Evolutionary conservation across 2,888 invertebrate genomes (phyloP).

Genomic region (Sinodicranocentrus sp.): DNA sequence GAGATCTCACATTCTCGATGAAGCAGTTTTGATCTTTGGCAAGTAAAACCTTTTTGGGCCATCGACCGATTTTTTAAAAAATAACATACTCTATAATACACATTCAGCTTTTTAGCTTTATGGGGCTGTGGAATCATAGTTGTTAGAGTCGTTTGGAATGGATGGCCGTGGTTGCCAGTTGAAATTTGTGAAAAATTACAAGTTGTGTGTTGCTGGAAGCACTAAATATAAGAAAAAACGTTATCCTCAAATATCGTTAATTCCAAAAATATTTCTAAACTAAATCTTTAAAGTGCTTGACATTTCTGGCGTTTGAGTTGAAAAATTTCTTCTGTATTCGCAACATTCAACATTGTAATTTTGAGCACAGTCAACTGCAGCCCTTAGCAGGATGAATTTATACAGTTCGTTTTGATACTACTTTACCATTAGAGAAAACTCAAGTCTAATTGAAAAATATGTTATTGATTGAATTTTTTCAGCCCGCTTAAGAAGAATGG

Average conservation of each 20-base stretch:
- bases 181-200: background rate
- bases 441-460: slow-evolving; percentile 39
- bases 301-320: too few relatives aligned
- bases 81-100: slow-evolving; percentile 15
- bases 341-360: too few relatives aligned
- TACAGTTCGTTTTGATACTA: too few relatives aligned
- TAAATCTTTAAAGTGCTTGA: too few relatives aligned
- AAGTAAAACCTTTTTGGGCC: slow-evolving; percentile 37
- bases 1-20: slow-evolving; percentile 20
- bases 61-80: slow-evolving; percentile 29
- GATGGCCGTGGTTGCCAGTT: slow-evolving; percentile 24
- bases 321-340: too few relatives aligned
- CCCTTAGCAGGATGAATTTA: too few relatives aligned
- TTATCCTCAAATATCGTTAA: too few relatives aligned
- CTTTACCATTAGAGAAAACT: too few relatives aligned
- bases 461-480: slow-evolving; percentile 80
- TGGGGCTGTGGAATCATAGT: slow-evolving; percentile 36
- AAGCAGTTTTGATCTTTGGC: slow-evolving; percentile 38
- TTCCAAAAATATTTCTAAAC: too few relatives aligned
- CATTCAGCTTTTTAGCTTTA: slow-evolving; percentile 26
- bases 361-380: too few relatives aligned
- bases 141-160: slow-evolving; percentile 43
- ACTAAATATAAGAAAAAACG: background rate
- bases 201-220: background rate
- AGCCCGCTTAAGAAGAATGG: slow-evolving; percentile 89